Percentiles rank a stretch among this genome's conserved stretches.
Evolutionary conservation across 2,888 invertebrate genomes (phyloP).

Genomic region (Didymodactylos carnosus): DNA sequence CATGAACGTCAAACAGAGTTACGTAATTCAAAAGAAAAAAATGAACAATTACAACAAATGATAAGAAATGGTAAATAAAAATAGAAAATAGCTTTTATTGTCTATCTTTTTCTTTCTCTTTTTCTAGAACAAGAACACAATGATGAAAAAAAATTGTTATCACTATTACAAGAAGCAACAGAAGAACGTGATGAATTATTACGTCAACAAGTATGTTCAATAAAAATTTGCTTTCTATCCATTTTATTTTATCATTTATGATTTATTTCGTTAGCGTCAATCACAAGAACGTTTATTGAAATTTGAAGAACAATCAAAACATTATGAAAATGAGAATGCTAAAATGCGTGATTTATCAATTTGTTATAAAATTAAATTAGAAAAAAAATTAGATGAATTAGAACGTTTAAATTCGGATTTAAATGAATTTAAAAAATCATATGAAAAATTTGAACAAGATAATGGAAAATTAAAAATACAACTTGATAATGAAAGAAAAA

Average conservation of each 20-base stretch:
- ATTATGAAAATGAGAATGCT: background rate
- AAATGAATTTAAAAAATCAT: background rate
- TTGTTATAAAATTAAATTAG: background rate
- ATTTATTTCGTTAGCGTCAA: background rate
- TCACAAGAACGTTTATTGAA: background rate
- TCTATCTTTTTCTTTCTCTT: no score
- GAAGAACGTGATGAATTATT: background rate
- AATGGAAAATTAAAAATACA: background rate
- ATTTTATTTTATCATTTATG: background rate
- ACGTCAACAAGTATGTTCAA: background rate
- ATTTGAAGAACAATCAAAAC: background rate
- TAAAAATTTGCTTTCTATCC: no score
- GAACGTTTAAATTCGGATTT: background rate
- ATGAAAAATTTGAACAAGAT: background rate
- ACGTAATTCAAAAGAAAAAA: background rate
- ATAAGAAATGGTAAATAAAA: background rate
- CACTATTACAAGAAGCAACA: background rate
- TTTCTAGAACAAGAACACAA: background rate
- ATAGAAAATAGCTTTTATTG: no score
- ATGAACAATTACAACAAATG: constrained; percentile 1
- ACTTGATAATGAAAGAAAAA: background rate
- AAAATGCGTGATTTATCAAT: background rate
- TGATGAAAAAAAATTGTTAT: background rate
- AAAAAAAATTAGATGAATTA: background rate
- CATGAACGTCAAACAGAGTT: background rate